phyloP scores from a whole-genome alignment of 2,113 vertebrate species.

The Physeter macrocephalus region DNA sequence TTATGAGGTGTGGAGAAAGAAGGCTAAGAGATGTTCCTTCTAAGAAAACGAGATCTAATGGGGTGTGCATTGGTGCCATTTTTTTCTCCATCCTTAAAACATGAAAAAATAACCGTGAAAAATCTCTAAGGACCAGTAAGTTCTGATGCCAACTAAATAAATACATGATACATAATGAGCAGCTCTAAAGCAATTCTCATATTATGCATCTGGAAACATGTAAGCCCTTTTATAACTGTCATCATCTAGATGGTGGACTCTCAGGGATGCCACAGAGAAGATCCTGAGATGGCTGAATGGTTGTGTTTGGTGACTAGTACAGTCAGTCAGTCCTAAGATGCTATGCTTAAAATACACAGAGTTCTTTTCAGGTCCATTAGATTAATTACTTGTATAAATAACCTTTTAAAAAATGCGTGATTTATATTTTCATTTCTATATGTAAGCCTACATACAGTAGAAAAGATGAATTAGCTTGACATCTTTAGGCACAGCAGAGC shows the following conservation, averaged over 20 bases:
- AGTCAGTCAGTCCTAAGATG: not conserved
- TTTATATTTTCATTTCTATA: not conserved
- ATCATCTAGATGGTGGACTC: not conserved
- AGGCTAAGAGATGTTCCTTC: not conserved
- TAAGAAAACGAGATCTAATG: not conserved
- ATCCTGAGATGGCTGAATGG: not conserved
- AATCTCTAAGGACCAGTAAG: not conserved
- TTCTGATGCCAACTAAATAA: constrained; percentile 64
- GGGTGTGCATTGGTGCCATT: not conserved
- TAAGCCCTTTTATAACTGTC: not conserved
- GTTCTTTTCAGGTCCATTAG: not conserved
- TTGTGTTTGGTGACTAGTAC: not conserved
- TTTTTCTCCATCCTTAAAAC: not conserved
- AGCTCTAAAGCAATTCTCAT: not conserved
- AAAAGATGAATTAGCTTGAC: not conserved
- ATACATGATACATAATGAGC: not conserved
- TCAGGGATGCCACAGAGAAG: not conserved
- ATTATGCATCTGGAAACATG: not conserved
- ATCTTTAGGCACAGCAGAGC: not conserved
- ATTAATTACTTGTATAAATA: not conserved
- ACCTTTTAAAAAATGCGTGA: not conserved
- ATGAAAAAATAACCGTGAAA: not conserved
- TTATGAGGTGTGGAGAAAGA: not conserved
- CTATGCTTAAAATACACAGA: not conserved
- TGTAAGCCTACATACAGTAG: not conserved